Base-by-base conservation (phyloP, 1,140 invertebrate species). In the Drosophila sucinea region DNA sequence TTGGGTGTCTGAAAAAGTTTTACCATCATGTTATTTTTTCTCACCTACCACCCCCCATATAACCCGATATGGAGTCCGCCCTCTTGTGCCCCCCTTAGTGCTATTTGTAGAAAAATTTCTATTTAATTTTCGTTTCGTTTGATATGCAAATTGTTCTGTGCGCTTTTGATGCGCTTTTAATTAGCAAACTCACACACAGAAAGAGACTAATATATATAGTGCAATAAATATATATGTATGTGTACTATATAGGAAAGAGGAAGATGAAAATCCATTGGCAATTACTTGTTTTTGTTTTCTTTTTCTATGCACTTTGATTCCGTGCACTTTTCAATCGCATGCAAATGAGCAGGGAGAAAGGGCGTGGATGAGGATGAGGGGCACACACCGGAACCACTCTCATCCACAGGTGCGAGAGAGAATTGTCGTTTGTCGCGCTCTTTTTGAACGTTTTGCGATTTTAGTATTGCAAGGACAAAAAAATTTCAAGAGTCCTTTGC, bases 301-400 rank as follows among this genome's bases (percentile, higher is more conserved):
- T 77, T 75, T 72, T 72, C 76, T 72, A 72, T 76, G 73, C 73
- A 68, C 73, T 79, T 76, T 79, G 76, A 79, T 76, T 79, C 72
- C 64, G 35, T 60, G 32, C 44, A 51, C 29, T 40, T 54, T 27
- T 65, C 61, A 76, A 76, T 76, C 38, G 68, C 61, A 79, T 79
- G 76, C 73, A 79, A 79, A 79, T 79, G 57, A 76, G 73, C 64
- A 47, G 4, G 23, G 2, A 23, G 23, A 47, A 47, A 44, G 40
- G 40, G 23, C 1, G 8, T n/a, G 44, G 3, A 1, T 27, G 44
- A 23, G 23, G 23, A 10, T 25, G 7, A 2, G 2, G 4, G 7
- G 5, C 17, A 7, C 44, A 47, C 5, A 47, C 44, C 44, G 44
- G 44, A 51, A 51, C 44, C 33, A 55, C 56, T 29, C n/a, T 10